Base-by-base conservation (phyloP, 2,888 invertebrate species). In the Leptothorax acervorum region DNA sequence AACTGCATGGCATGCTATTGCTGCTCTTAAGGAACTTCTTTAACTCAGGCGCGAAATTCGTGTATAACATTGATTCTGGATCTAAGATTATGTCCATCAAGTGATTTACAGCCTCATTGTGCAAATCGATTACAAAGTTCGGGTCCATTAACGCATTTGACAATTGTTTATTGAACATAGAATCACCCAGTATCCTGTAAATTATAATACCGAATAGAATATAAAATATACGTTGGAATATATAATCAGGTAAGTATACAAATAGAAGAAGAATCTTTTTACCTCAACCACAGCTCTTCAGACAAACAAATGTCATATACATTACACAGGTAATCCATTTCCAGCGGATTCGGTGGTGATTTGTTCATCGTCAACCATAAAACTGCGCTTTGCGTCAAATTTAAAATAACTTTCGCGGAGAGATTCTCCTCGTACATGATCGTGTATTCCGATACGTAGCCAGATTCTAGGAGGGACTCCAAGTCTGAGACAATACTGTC, bases 31-130 rank as follows among this genome's bases (percentile, higher is more conserved):
- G 93, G 5, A 91, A 90, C 57, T 95, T 92, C 83, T 95, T 95
- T 83, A 98, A 96, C 91, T 97, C 97, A 31, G 96, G 93, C 0
- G 97, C 96, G 94, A 97, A 97, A 90, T 96, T 95, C 0, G 96
- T 95, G 88, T 96, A 96, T 87, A 96, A 96, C 11, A 95, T 95
- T 57, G 96, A 94, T 87, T 96, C 95, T 87, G 96, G 95, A 92
- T 97, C 96, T 48, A 96, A 95, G 51, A 97, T 95, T 71, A 97
- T 95, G 63, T 96, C 94, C 57, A 96, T 96, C 70, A 97, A 93
- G 90, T 96, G 96, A 70, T 96, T 95, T 35, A 98, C 95, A 39
- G 96, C 97, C 89, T 96, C 96, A 92, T 98, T 98, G 92, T 97
- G 97, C 70, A 97, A 95, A 75, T 95, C 94, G 18, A 97, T 96